These are phyloP conservation scores for Tigriopus japonicus DNA, from an alignment of 1,140 invertebrate genomes.

Conservation along the genomic window DNA sequence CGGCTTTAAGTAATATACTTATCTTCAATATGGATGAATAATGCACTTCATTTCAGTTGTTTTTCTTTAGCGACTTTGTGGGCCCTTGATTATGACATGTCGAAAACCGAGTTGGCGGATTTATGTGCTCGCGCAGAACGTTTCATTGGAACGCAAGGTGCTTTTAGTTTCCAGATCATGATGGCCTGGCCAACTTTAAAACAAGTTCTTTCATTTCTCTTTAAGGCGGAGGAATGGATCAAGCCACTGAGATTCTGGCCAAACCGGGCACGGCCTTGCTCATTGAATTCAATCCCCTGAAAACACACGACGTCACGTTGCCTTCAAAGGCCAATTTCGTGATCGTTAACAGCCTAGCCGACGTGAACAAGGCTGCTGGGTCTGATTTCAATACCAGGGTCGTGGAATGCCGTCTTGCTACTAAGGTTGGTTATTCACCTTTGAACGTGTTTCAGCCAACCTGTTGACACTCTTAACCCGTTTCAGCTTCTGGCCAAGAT, in stretches of 20 bases:
- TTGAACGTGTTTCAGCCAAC: too few relatives aligned
- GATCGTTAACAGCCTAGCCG: constrained; percentile 71
- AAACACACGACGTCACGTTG: constrained; percentile 50
- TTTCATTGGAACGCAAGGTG: constrained; percentile 66
- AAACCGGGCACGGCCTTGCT: constrained; percentile 66
- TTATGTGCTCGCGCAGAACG: constrained; percentile 71
- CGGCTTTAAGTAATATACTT: constrained; percentile 36
- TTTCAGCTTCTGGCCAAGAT: constrained; percentile 18
- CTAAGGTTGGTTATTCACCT: constrained; percentile 23
- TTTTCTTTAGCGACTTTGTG: neutral
- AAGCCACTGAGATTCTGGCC: constrained; percentile 88
- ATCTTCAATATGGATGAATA: neutral
- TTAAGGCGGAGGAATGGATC: constrained; percentile 94
- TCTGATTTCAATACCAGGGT: constrained; percentile 68
- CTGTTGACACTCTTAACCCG: too few relatives aligned
- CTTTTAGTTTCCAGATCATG: too few relatives aligned
- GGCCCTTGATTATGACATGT: constrained; percentile 25
- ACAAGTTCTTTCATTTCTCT: too few relatives aligned
- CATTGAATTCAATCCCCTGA: constrained; percentile 83
- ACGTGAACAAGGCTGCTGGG: constrained; percentile 83
- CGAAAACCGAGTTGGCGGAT: constrained; percentile 56
- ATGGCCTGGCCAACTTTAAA: too few relatives aligned
- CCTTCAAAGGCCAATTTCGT: constrained; percentile 70
- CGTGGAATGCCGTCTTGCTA: constrained; percentile 37
- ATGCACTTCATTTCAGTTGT: neutral